Percentiles rank a stretch among this genome's conserved stretches.
These are phyloP conservation scores for Odontocerum albicorne DNA, from an alignment of 2,888 invertebrate genomes.

Conservation along the genomic window DNA sequence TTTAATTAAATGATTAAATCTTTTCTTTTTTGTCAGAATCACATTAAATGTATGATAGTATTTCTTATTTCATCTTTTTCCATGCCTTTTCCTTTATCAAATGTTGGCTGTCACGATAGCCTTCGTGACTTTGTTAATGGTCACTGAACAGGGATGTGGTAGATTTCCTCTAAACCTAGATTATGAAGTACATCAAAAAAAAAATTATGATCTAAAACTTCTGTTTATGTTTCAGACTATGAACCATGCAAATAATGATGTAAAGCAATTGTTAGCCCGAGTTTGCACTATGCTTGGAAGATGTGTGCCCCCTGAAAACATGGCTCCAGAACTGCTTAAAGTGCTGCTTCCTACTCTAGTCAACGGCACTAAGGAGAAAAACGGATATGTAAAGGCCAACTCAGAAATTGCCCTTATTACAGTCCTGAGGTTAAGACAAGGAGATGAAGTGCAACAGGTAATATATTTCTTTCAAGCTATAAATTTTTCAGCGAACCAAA, in stretches of 20 bases:
- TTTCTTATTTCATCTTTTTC: too few relatives aligned
- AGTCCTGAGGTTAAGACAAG: conserved; percentile 76
- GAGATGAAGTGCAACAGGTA: conserved; percentile 73
- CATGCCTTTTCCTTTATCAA: too few relatives aligned
- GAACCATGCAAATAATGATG: conserved; percentile 93
- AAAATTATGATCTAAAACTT: too few relatives aligned
- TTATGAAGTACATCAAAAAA: too few relatives aligned
- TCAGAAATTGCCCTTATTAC: conserved; percentile 91
- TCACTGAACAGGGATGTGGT: too few relatives aligned
- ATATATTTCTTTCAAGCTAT: conserved; percentile 12
- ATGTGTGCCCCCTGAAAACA: conserved; percentile 59
- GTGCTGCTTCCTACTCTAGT: conserved; percentile 87
- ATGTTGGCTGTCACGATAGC: too few relatives aligned
- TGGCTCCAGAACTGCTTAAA: conserved; percentile 71
- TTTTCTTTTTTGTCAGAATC: too few relatives aligned
- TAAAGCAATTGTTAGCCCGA: conserved; percentile 87
- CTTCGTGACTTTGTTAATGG: too few relatives aligned
- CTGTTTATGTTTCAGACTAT: conserved; percentile 63
- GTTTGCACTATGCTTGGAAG: conserved; percentile 76
- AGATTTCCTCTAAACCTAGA: too few relatives aligned
- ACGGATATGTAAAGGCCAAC: conserved; percentile 90
- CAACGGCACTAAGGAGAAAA: conserved; percentile 98
- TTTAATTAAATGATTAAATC: too few relatives aligned
- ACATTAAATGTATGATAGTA: too few relatives aligned
- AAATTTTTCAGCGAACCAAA: conserved; percentile 6